Base-by-base conservation (phyloP, 1,140 invertebrate genomes). In the Andricus grossulariae region DNA sequence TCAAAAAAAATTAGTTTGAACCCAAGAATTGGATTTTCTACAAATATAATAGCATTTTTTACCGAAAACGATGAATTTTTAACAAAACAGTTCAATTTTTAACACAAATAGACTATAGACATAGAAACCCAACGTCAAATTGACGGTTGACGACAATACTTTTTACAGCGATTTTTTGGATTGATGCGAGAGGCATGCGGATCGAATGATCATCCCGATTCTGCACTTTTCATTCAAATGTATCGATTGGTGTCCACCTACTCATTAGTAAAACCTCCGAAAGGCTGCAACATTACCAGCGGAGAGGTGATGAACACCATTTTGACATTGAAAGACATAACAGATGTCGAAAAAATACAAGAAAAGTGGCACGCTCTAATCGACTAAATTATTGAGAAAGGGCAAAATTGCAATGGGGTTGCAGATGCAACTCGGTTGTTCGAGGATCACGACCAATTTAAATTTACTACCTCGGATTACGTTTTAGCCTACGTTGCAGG, bases 391-490 rank as follows among this genome's bases (percentile, higher is more conserved):
- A 25, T 54, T 54, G 52, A 1, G 6, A n/a, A 54, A 54, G 16
- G 52, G 3, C 52, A 54, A n/a, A 54, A n/a, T 54, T 54, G 52
- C 18, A n/a, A 54, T 6, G 52, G 52, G 8, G 15, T 74, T 1
- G 21, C 11, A 15, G 54, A 66, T 25, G 39, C 54, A 45, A 49
- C 32, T 12, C 39, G 13, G 12, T n/a, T 49, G 0, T 5, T 74
- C 4, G 73, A 74, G 10, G 73, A 74, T 12, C 73, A 74, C 18
- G 32, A 60, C 5, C 19, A 74, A 50, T 57, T 57, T 7, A 32
- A 60, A 6, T 60, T 11, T 19, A 50, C 54, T 5, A 60, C 73
- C 6, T 74, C 73, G 7, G 73, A 74, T 74, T 74, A 74, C 19
- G 55, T 74, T 3, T 15, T 74, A 25, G 73, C 39, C 6, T 74